Conservation (phyloP, 2,888 invertebrate genomes). For the Drosophila cognata region DNA sequence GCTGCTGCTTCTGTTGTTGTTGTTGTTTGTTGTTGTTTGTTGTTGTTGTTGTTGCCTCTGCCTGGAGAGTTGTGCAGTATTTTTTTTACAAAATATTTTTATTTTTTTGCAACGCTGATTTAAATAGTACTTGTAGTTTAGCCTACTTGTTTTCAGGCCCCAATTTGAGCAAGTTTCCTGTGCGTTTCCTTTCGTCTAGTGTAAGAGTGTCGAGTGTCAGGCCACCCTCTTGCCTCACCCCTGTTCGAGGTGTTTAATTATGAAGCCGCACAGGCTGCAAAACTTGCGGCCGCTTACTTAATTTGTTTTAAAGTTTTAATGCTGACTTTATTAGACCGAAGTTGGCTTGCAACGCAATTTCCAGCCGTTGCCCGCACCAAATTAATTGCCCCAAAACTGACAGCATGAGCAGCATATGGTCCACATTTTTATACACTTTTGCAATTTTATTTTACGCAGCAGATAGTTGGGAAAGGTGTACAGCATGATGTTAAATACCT, state of each 20-base stretch:
- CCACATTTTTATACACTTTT: background rate
- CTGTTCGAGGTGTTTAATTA: conserved; percentile 59
- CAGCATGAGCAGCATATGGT: conserved; percentile 26
- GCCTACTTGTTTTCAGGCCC: conserved; percentile 54
- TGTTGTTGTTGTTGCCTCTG: background rate
- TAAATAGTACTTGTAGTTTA: conserved; percentile 64
- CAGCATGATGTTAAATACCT: background rate
- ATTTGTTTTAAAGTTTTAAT: conserved; percentile 68
- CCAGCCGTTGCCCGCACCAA: conserved; percentile 6
- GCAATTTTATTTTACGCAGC: background rate
- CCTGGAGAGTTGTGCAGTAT: conserved; percentile 34
- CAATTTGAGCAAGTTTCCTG: conserved; percentile 50
- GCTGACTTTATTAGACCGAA: conserved; percentile 45
- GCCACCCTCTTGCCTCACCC: background rate
- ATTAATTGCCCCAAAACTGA: conserved; percentile 37
- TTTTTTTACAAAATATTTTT: conserved; percentile 16
- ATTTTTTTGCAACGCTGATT: conserved; percentile 56
- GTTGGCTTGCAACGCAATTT: conserved; percentile 25
- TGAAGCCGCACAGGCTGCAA: conserved; percentile 52
- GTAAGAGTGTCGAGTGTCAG: conserved; percentile 43
- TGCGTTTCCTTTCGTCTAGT: conserved; percentile 36
- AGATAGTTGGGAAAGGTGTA: background rate
- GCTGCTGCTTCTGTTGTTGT: background rate
- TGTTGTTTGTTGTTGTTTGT: background rate
- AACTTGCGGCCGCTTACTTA: conserved; percentile 63